Conservation (phyloP, 2,797 vertebrate species). For the Melanotaenia parkinsoni region DNA sequence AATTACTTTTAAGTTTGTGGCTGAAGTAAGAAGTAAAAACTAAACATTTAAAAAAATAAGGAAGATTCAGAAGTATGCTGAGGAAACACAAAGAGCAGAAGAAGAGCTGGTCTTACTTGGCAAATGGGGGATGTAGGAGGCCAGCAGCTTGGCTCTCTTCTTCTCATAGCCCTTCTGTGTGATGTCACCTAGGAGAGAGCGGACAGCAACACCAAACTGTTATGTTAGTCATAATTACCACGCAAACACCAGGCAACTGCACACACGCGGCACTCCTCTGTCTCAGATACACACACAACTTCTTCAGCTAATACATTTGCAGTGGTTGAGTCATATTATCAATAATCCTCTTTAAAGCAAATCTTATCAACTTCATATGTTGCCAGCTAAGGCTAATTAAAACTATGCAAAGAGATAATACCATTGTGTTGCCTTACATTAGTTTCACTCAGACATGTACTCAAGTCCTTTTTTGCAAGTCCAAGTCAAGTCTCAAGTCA, state of each 20-base stretch:
- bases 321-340: slow-evolving; percentile 60
- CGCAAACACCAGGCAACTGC: slow-evolving; percentile 49
- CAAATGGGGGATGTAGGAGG: slow-evolving; percentile 88
- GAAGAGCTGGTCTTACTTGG: slow-evolving; percentile 85
- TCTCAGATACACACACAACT: slow-evolving; percentile 26
- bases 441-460: slow-evolving; percentile 17
- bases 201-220: slow-evolving; percentile 69
- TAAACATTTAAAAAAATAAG: neutral
- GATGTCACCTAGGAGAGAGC: slow-evolving; percentile 91
- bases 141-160: slow-evolving; percentile 94
- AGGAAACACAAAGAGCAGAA: slow-evolving; percentile 20
- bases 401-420: slow-evolving; percentile 53
- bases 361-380: slow-evolving; percentile 66
- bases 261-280: slow-evolving; percentile 25
- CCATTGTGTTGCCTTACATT: slow-evolving; percentile 68
- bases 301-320: slow-evolving; percentile 55
- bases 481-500: too few species aligned
- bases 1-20: neutral
- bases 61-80: neutral
- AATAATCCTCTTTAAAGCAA: slow-evolving; percentile 73
- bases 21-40: neutral
- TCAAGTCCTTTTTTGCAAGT: too few species aligned
- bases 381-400: slow-evolving; percentile 53
- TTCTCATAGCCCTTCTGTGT: slow-evolving; percentile 99
- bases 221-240: slow-evolving; percentile 69